Evolutionary conservation across 2,797 vertebrate genomes (phyloP), one percentile per base, ranked within the genome.

Genomic region (Coranthus polyacanthus): DNA sequence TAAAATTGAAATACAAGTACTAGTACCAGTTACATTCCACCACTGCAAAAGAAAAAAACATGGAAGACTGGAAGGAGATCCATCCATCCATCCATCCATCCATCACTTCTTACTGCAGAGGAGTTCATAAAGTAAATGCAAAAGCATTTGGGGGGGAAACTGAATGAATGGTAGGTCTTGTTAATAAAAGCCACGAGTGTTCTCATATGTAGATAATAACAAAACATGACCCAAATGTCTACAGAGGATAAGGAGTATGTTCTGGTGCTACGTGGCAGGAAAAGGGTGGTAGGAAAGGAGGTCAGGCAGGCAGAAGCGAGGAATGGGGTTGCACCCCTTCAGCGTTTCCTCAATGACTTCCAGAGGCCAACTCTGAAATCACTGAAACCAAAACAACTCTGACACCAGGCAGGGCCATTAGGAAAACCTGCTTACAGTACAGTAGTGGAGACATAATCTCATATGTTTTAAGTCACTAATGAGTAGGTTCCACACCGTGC

Each of bases 181-280:
- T 75, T 49, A 85, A 75, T 72, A 72, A 77, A 82, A 79, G 6
- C 16, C 37, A 70, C 42, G 18, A 54, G 51, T 26, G 24, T 66
- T 85, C 59, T 69, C 24, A 64, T 71, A 62, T 61, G 52, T 46
- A 47, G 53, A 86, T 10, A 60, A 76, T 68, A 81, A 75, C 50
- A 72, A 76, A 75, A 68, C 16, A 13, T 49, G 69, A 43, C 51
- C 32, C 21, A 62, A 53, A 78, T 45, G 32, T 83, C 74, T 78
- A 36, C n/a, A 46, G 42, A 67, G 73, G 68, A 74, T 5, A 32
- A 50, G 37, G 13, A 75, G 56, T 22, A 37, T 56, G 42, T 41
- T 73, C 15, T 61, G 51, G 29, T 39, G 74, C 64, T 39, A 87
- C 71, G 77, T 87, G 83, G 86, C 79, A 88, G 75, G 72, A 79